Evolutionary conservation across 2,797 vertebrate species (phyloP).

Genomic region (Leuciscus waleckii): DNA sequence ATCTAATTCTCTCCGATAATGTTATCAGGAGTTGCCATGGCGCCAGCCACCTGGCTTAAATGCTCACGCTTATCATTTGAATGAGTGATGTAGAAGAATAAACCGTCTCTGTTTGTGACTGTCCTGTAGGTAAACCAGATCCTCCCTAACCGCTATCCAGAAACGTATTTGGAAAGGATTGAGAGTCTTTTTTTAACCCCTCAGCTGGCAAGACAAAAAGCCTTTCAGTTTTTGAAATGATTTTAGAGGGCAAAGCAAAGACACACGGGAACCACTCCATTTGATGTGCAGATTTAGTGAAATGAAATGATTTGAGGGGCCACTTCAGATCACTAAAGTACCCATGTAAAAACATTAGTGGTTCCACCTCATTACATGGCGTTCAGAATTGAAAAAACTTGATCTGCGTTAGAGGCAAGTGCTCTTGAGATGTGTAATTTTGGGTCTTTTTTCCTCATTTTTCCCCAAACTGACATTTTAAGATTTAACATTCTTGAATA

Average conservation of each 20-base stretch:
- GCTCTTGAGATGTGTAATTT: slow-evolving; percentile 57
- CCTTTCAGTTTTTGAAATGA: slow-evolving; percentile 27
- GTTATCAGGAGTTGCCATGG: slow-evolving; percentile 39
- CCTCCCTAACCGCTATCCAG: slow-evolving; percentile 15
- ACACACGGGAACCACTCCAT: slow-evolving; percentile 31
- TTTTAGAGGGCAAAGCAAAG: slow-evolving; percentile 9
- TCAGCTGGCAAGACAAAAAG: slow-evolving; percentile 50
- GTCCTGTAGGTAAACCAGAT: slow-evolving; percentile 22
- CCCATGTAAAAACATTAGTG: slow-evolving; percentile 20
- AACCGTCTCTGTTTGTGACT: slow-evolving; percentile 19
- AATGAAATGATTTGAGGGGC: slow-evolving; percentile 47
- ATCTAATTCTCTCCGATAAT: slow-evolving; percentile 56
- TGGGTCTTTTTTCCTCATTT: slow-evolving; percentile 48
- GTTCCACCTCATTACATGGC: slow-evolving; percentile 45
- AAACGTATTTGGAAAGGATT: slow-evolving; percentile 3
- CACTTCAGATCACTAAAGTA: slow-evolving; percentile 36
- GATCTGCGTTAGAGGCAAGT: slow-evolving; percentile 48
- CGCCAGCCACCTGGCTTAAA: slow-evolving; percentile 47
- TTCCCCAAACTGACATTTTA: background rate
- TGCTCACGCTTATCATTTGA: slow-evolving; percentile 22
- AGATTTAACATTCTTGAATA: background rate
- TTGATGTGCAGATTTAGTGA: slow-evolving; percentile 51
- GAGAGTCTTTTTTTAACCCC: slow-evolving; percentile 27
- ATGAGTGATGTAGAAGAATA: slow-evolving; percentile 27
- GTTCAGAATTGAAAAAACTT: slow-evolving; percentile 34